Percentiles rank a stretch among this genome's conserved stretches.
Conservation (phyloP, 2,797 vertebrate genomes). For the Brachyrhaphis roseni region DNA sequence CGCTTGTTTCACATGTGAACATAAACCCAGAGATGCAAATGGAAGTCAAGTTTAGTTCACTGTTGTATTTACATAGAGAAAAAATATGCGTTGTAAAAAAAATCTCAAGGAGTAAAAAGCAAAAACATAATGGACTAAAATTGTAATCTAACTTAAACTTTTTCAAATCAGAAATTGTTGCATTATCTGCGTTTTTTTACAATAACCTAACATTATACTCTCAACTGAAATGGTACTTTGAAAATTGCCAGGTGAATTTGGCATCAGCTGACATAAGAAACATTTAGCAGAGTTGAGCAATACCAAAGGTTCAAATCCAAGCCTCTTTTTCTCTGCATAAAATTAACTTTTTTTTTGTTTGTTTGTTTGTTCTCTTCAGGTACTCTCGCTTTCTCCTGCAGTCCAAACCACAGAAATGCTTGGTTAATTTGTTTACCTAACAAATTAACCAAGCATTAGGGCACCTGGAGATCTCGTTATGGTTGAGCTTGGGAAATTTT, state of each 20-base stretch:
- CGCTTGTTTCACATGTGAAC: constrained; percentile 2
- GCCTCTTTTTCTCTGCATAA: neutral
- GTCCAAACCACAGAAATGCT: neutral
- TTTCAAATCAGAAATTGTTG: neutral
- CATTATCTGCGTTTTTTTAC: neutral
- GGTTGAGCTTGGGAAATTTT: neutral
- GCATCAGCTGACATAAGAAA: neutral
- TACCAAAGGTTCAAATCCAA: neutral
- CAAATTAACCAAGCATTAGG: too few species aligned
- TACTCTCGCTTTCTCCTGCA: neutral
- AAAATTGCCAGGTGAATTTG: neutral
- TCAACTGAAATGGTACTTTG: neutral
- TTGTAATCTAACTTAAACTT: neutral
- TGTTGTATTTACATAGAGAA: neutral
- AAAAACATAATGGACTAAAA: neutral
- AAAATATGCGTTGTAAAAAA: neutral
- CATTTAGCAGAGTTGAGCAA: neutral
- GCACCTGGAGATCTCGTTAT: neutral
- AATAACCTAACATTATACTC: neutral
- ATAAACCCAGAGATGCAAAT: neutral
- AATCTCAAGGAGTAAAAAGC: neutral
- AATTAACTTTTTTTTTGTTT: neutral
- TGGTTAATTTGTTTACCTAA: neutral
- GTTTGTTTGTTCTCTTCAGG: neutral
- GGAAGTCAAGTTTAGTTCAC: constrained; percentile 12